phyloP scores from a whole-genome alignment of 1,140 invertebrate species.

The Conus betulinus region DNA sequence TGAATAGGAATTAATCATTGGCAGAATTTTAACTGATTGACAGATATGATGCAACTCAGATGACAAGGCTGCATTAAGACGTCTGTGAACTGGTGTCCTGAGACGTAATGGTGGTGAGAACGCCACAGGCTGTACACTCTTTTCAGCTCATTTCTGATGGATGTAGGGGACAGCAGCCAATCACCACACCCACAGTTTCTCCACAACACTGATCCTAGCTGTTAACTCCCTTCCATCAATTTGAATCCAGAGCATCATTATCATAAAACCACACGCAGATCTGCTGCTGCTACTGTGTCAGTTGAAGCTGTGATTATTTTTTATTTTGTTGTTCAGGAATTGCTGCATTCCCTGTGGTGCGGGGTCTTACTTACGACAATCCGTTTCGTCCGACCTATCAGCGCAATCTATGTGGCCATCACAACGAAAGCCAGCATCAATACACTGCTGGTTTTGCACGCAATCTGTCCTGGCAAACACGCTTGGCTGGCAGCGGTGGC shows the following conservation, averaged over 20 bases:
- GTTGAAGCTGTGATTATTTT: neutral
- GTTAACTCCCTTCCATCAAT: too few relatives aligned
- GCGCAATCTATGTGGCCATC: conserved; percentile 77
- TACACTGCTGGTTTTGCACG: conserved; percentile 74
- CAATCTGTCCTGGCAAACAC: conserved; percentile 75
- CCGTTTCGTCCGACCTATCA: conserved; percentile 73
- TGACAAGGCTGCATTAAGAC: too few relatives aligned
- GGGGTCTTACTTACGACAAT: conserved; percentile 65
- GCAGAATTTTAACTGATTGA: too few relatives aligned
- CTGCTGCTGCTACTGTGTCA: neutral
- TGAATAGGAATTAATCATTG: too few relatives aligned
- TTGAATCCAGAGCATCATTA: conserved; percentile 1
- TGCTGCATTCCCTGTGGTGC: neutral
- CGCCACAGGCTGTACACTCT: too few relatives aligned
- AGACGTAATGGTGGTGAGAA: too few relatives aligned
- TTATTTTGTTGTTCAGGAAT: neutral
- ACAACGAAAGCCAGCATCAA: conserved; percentile 80
- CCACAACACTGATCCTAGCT: too few relatives aligned
- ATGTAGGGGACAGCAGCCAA: too few relatives aligned
- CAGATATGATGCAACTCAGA: too few relatives aligned
- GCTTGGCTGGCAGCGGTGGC: conserved; percentile 26
- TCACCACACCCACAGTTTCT: too few relatives aligned
- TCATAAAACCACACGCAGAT: neutral
- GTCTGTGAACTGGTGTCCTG: too few relatives aligned
- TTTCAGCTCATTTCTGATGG: too few relatives aligned